Conservation (phyloP, 2,113 vertebrate genomes). For the Engraulis encrasicolus region DNA sequence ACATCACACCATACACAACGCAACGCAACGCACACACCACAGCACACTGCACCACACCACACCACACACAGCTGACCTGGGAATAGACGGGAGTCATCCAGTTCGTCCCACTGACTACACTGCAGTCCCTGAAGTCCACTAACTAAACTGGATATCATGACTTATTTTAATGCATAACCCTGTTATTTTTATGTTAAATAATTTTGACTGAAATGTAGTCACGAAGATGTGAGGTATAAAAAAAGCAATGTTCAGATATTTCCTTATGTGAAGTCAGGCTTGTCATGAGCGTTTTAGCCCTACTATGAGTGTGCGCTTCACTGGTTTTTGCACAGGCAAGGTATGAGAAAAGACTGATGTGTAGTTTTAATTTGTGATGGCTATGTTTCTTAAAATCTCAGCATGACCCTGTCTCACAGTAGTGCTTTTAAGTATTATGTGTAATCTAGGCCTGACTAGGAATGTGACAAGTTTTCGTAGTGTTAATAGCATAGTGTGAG, state of each 20-base stretch:
- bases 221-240: background rate
- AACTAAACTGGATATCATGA: background rate
- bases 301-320: background rate
- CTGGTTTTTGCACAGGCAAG: background rate
- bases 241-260: background rate
- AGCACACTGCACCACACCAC: too few species aligned
- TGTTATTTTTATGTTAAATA: background rate
- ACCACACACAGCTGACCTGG: slow-evolving; percentile 30
- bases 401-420: background rate
- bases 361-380: background rate
- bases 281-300: background rate
- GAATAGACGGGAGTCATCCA: background rate
- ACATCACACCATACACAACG: too few species aligned
- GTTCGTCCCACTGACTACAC: background rate
- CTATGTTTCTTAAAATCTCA: background rate
- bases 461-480: background rate
- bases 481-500: background rate
- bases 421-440: background rate
- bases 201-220: background rate
- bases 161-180: background rate
- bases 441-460: background rate
- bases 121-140: background rate
- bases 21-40: too few species aligned
- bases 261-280: background rate
- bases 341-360: too few species aligned